These are phyloP conservation scores for Thymelicus sylvestris DNA, from an alignment of 2,888 invertebrate genomes.

Conservation along the genomic window DNA sequence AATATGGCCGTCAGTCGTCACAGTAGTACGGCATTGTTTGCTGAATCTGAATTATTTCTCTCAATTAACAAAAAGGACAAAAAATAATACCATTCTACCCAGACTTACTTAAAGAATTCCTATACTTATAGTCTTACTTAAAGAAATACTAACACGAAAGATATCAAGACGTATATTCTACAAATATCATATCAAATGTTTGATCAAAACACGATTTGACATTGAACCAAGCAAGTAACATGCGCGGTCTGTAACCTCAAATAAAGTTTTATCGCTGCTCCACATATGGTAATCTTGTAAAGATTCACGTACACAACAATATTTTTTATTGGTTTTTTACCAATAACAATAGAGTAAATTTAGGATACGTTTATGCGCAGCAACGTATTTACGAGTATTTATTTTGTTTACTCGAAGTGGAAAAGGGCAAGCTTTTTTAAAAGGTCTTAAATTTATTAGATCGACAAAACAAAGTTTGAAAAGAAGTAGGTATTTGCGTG, in stretches of 20 bases:
- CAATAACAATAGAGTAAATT: background rate
- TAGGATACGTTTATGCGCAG: background rate
- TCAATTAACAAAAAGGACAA: constrained; percentile 1
- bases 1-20: background rate
- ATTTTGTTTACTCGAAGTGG: no score
- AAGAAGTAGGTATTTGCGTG: no score
- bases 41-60: background rate
- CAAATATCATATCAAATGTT: constrained; percentile 14
- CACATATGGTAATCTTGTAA: constrained; percentile 35
- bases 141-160: background rate
- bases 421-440: no score
- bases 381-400: background rate
- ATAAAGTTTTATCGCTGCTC: constrained; percentile 32
- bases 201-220: constrained; percentile 30
- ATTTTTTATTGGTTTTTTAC: background rate
- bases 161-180: constrained; percentile 17
- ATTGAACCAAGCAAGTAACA: constrained; percentile 28
- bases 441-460: background rate
- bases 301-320: constrained; percentile 6
- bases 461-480: background rate
- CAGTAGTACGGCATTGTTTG: background rate
- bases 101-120: background rate
- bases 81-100: background rate
- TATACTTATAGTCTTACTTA: no score
- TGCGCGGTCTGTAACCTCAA: constrained; percentile 33